A percentile compares a stretch with the other conserved stretches of the same genome.
Conservation (phyloP, 2,888 invertebrate genomes). For the Dyspetes luteomarginatus region DNA sequence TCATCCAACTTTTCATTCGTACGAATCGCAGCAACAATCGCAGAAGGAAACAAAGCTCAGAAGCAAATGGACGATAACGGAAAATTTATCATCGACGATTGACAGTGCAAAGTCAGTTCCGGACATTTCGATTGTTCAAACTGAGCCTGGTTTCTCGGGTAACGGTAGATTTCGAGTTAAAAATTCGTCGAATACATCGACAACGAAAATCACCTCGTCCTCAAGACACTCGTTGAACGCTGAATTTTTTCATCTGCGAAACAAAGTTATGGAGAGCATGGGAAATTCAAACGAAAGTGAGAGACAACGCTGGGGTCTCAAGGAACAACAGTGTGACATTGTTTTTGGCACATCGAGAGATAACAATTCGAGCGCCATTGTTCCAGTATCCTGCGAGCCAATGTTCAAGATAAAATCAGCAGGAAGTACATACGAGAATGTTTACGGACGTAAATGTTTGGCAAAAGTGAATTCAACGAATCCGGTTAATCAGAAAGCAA, state of each 20-base stretch:
- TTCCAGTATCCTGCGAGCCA: slow-evolving; percentile 50
- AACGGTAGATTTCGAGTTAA: slow-evolving; percentile 69
- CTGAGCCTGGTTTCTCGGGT: slow-evolving; percentile 58
- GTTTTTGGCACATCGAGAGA: slow-evolving; percentile 50
- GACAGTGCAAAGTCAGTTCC: slow-evolving; percentile 67
- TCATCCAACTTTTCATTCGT: slow-evolving; percentile 65
- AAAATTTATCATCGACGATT: slow-evolving; percentile 70
- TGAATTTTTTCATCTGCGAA: slow-evolving; percentile 75
- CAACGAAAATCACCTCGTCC: slow-evolving; percentile 53
- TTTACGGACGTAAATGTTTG: slow-evolving; percentile 63
- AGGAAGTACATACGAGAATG: slow-evolving; percentile 33
- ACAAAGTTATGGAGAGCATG: slow-evolving; percentile 74
- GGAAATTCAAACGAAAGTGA: slow-evolving; percentile 43
- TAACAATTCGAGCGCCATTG: not conserved
- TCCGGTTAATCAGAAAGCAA: slow-evolving; percentile 28
- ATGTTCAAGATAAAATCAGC: slow-evolving; percentile 53
- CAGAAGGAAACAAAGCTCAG: slow-evolving; percentile 77
- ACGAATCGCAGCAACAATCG: slow-evolving; percentile 56
- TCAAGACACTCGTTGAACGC: slow-evolving; percentile 75
- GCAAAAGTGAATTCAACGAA: slow-evolving; percentile 65
- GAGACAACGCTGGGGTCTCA: slow-evolving; percentile 64
- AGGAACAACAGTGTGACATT: slow-evolving; percentile 66
- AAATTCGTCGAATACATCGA: slow-evolving; percentile 41
- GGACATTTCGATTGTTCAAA: slow-evolving; percentile 64
- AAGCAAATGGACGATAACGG: slow-evolving; percentile 80